Evolutionary conservation across 2,888 invertebrate genomes (phyloP).

Genomic region (Bellardia bayeri): DNA sequence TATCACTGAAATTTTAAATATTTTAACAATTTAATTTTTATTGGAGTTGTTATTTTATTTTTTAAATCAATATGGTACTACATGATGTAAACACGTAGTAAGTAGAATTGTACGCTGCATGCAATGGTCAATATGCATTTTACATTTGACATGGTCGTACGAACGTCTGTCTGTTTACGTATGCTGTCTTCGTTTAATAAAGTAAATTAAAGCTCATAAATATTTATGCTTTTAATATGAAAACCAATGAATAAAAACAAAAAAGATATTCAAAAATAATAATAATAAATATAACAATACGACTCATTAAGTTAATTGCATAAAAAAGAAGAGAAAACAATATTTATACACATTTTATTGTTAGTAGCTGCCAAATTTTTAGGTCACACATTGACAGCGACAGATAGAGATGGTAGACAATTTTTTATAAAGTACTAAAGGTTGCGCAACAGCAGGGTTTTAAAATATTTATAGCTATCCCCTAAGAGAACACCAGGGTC

Average conservation of each 20-base stretch:
- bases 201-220: conserved; percentile 26
- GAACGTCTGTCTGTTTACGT: not conserved
- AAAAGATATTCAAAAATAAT: conserved; percentile 8
- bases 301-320: conserved; percentile 37
- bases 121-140: not conserved
- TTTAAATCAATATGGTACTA: not conserved
- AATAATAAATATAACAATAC: conserved; percentile 50
- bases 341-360: not conserved
- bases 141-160: not conserved
- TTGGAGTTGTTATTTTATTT: not conserved
- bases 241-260: not conserved
- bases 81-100: not conserved
- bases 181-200: conserved; percentile 24
- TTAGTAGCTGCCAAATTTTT: not conserved
- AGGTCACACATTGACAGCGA: not conserved
- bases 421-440: too few relatives aligned
- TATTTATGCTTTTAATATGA: conserved; percentile 25
- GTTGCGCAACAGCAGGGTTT: too few relatives aligned
- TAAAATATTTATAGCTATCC: too few relatives aligned
- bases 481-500: too few relatives aligned
- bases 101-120: too few relatives aligned
- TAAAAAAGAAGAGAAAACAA: conserved; percentile 19
- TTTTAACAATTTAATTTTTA: not conserved
- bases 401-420: too few relatives aligned
- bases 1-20: not conserved